Base-by-base conservation (phyloP, 2,113 vertebrate species). In the Steatornis caripensis region DNA sequence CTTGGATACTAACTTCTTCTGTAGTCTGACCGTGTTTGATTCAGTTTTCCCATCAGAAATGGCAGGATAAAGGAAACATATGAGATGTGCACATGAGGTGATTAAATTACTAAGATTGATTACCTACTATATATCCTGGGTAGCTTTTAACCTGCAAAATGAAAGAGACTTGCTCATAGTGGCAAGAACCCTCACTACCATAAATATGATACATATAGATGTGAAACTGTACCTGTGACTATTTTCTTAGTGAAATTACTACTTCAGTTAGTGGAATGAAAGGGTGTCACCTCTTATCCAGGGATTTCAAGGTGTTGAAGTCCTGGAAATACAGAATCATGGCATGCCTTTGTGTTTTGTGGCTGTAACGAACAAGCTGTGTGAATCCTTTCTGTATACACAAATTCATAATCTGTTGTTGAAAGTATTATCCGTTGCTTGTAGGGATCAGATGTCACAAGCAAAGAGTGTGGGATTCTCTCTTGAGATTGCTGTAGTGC, bases 401-500 rank as follows among this genome's bases (percentile, higher is more conserved):
- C 43, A 85, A 54, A 78, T 92, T 43, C 32, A 76, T 96, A 86
- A 71, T 86, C 85, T 95, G 48, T 74, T 93, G 94, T 60, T 95
- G 77, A 46, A 88, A 89, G 74, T 91, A 46, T 76, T 87, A 69
- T 69, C 61, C 90, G 75, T 64, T 87, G 46, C 71, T 94, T 78
- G 29, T 60, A 62, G 83, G 62, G 76, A 43, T 94, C 78, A 74
- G 37, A 87, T 95, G 62, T 87, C 80, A n/a, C 21, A 80, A 81
- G 24, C 49, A 21, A 3, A 12, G 24, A 36, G 65, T 80, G 78
- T 55, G 64, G 36, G 34, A 57, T 70, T 91, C 51, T 92, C 51
- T 53, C 12, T 62, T 81, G 70, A 34, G 32, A 24, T 62, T 53
- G 76, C 69, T 46, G 5, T 32, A 32, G 64, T 24, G 36, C 65